Conservation (phyloP, 2,888 invertebrate genomes). For the Leuctra nigra region DNA sequence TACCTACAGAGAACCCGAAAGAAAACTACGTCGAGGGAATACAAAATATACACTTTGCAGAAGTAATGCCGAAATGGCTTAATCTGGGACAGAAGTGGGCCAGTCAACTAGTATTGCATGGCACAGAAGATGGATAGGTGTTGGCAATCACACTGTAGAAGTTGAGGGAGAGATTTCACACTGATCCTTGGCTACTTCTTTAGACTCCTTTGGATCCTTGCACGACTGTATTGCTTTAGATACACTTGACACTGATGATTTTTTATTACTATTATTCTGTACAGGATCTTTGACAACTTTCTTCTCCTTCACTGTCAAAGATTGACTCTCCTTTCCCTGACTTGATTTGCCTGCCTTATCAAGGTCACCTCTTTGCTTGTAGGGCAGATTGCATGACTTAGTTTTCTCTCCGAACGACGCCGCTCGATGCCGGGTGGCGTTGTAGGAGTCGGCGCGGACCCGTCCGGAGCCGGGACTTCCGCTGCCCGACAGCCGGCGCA, state of each 20-base stretch:
- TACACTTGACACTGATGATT: background rate
- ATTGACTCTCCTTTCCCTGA: background rate
- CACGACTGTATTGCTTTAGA: background rate
- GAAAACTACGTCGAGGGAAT: too few species aligned
- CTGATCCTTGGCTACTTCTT: background rate
- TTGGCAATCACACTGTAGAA: background rate
- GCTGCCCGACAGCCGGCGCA: conserved; percentile 40
- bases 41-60: too few species aligned
- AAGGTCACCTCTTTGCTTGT: background rate
- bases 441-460: conserved; percentile 35
- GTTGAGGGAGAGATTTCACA: background rate
- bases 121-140: too few species aligned
- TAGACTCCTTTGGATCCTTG: background rate
- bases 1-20: too few species aligned
- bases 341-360: background rate
- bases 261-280: background rate
- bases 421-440: background rate
- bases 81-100: too few species aligned
- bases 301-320: too few species aligned
- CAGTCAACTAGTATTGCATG: too few species aligned
- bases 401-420: conserved; percentile 8
- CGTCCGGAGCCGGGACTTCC: conserved; percentile 41
- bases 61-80: too few species aligned
- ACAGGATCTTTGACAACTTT: background rate
- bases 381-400: background rate